phyloP scores from a whole-genome alignment of 2,113 vertebrate species.

The Hyaena hyaena region DNA sequence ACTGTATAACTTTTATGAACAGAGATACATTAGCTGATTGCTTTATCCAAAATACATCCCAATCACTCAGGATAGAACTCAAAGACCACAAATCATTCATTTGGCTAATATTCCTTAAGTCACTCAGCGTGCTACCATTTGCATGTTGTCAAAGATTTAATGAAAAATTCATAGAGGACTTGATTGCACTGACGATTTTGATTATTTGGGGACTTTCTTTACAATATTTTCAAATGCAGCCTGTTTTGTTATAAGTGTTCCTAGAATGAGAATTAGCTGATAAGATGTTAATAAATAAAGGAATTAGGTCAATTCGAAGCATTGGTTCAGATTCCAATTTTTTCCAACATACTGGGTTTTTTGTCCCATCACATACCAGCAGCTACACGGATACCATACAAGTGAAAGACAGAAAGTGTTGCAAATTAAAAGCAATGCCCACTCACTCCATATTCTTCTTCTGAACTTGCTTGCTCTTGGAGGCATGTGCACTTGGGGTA shows the following conservation, averaged over 20 bases:
- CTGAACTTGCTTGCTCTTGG: background rate
- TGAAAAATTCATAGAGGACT: constrained; percentile 71
- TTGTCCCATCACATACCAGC: background rate
- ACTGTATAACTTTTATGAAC: constrained; percentile 20
- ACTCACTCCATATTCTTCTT: background rate
- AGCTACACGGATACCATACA: background rate
- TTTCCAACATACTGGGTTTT: background rate
- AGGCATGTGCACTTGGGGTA: too few relatives aligned
- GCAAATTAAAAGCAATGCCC: background rate
- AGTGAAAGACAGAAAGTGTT: background rate
- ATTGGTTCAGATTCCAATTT: background rate
- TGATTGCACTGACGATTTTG: constrained; percentile 50
- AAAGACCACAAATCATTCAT: constrained; percentile 44
- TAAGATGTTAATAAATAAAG: background rate
- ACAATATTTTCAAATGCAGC: background rate
- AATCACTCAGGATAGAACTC: constrained; percentile 52
- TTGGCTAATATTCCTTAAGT: constrained; percentile 62
- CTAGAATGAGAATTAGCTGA: background rate
- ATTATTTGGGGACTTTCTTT: constrained; percentile 16
- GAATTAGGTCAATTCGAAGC: background rate
- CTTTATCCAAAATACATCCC: constrained; percentile 37
- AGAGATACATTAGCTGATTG: background rate
- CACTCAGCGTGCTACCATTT: constrained; percentile 46
- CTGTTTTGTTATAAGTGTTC: background rate
- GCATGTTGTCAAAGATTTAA: constrained; percentile 62